Evolutionary conservation across 2,888 invertebrate genomes (phyloP), one percentile per base, ranked within the genome.

Genomic region (Marronus borbonicus): DNA sequence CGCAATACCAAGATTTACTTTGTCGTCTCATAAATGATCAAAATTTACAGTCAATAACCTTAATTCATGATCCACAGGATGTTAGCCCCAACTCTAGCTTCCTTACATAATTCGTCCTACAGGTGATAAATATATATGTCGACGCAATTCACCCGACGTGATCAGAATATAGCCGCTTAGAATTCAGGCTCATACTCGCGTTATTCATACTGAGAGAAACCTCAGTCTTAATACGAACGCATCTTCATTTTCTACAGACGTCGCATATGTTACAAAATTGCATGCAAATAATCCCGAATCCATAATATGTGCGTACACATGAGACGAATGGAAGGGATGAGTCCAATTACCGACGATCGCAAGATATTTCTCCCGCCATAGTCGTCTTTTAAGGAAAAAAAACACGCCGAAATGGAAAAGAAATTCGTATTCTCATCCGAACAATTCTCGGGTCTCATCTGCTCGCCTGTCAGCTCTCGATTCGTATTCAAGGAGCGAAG

Each of bases 401-500:
- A 62, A 77, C 74, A 50, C 66, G 44, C 44, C 44, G 74, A 79
- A 78, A 76, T 70, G 70, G 81, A 82, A 82, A 82, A 81, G 80
- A 82, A 82, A 82, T 82, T 82, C 81, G 82, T 79, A 82, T 82
- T 82, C 82, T 81, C 80, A 77, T 81, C 81, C 81, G 81, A 83
- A 83, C 83, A 83, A 83, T 83, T 82, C 83, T 81, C 80, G 80
- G 82, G 82, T 81, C 83, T 83, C 83, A 84, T 84, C 83, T 83
- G 83, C 81, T 82, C 83, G 82, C 81, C 83, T 83, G 83, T 83
- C 83, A 82, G 82, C 80, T 79, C 81, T 83, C 84, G 83, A 85
- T 85, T 85, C 82, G 85, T 84, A 85, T 85, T 85, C 85, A 84
- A 84, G 84, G 80, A 81, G 84, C 84, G 84, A 80, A 83, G 82